Base-by-base conservation (phyloP, 1,140 invertebrate species). In the Aethina tumida region DNA sequence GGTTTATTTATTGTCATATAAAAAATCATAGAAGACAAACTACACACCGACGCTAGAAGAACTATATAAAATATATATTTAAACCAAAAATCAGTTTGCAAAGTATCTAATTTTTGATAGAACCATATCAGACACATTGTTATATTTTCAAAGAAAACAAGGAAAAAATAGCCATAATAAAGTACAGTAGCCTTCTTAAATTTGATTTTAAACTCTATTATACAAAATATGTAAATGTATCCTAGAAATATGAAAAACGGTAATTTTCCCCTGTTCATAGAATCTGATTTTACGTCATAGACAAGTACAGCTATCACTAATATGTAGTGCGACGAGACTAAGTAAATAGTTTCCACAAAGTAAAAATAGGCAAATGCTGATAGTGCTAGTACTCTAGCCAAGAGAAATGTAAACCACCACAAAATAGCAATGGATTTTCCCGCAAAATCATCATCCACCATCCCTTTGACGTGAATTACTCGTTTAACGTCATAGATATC, bases 171-270 rank as follows among this genome's bases (percentile, higher is more conserved):
- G 33, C 68, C 63, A 20, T 72, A 58, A 35, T 80, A 72, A 70
- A 79, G 79, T 16, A 72, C 62, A 6, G 75, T 69, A 3, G 79
- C 71, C 45, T 76, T 72, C 35, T 71, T 77, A 47, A 83, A 83
- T 61, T 75, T 77, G 26, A 81, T 73, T 47, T 79, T 78, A 45
- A 82, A 81, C 51, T 84, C 81, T 44, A 84, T 75, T 15, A 82
- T 60, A 52, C 77, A 77, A 52, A 81, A 76, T 18, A 82, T 66
- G 47, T 81, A 84, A 31, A 84, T 66, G 37, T 80, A 70, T 17
- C 75, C 78, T 1, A 84, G 67, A 59, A 67, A 78, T 37, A 73
- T 65, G 61, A 66, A 81, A 58, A 70, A 81, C 20, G 57, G 66
- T 43, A 49, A 47, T 37, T 58, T 60, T 8, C 48, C 42, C 25